A percentile compares a stretch with the other conserved stretches of the same genome.
Evolutionary conservation across 2,888 invertebrate genomes (phyloP).

Genomic region (Ochropleura plecta): DNA sequence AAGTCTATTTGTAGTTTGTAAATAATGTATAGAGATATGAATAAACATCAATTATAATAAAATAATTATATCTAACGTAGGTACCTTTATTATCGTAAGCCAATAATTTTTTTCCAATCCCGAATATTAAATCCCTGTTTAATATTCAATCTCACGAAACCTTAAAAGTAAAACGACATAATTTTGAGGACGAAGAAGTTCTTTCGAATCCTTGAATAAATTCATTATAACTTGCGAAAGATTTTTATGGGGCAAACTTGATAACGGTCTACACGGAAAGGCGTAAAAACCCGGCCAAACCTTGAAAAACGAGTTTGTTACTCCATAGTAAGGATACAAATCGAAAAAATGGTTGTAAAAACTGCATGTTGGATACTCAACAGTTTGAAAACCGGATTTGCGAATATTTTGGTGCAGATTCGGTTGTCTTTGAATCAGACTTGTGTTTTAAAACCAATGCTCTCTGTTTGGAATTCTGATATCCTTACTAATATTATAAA

Average conservation of each 20-base stretch:
- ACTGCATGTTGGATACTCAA: background rate
- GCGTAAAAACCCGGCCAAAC: slow-evolving; percentile 7
- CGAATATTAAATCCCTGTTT: background rate
- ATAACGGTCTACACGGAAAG: slow-evolving; percentile 30
- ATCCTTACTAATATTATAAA: too few species aligned
- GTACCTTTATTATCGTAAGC: background rate
- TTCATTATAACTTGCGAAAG: slow-evolving; percentile 44
- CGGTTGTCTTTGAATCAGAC: background rate
- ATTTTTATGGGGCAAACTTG: slow-evolving; percentile 34
- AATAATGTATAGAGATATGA: too few species aligned
- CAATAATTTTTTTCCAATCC: background rate
- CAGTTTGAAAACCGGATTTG: slow-evolving; percentile 1
- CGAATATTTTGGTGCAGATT: background rate
- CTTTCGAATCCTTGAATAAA: slow-evolving; percentile 32
- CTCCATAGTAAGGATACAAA: background rate
- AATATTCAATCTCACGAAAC: slow-evolving; percentile 26
- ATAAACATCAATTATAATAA: too few species aligned
- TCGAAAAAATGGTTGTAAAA: background rate
- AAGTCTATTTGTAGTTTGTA: too few species aligned
- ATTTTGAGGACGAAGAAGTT: slow-evolving; percentile 37
- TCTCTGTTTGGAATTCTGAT: background rate
- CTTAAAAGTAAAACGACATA: slow-evolving; percentile 26
- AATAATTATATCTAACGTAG: too few species aligned
- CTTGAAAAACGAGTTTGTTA: slow-evolving; percentile 30
- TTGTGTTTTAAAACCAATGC: slow-evolving; percentile 1